Conservation (phyloP, 1,140 invertebrate genomes). For the Lamellibrachia luymesi region DNA sequence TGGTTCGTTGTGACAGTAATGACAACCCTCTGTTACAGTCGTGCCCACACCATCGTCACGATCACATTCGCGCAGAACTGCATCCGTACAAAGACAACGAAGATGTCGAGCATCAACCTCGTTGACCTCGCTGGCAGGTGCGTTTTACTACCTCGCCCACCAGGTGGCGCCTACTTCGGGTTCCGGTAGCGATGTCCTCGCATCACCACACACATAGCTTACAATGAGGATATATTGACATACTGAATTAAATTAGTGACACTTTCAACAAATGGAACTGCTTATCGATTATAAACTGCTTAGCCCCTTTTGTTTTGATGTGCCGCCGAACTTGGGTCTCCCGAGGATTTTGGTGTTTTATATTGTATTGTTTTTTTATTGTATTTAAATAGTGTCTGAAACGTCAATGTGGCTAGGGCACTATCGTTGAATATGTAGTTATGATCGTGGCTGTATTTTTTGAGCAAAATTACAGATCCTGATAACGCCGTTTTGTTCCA, state of each 20-base stretch:
- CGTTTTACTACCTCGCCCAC: background rate
- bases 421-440: no score
- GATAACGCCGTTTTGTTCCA: background rate
- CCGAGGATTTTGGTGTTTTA: no score
- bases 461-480: background rate
- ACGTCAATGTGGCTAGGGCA: no score
- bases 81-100: constrained; percentile 59
- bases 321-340: no score
- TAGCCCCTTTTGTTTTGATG: no score
- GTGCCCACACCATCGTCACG: constrained; percentile 64
- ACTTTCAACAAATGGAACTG: no score
- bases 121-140: constrained; percentile 65
- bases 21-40: constrained; percentile 28
- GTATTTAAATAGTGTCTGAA: no score
- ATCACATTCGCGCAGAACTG: constrained; percentile 61
- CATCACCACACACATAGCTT: no score
- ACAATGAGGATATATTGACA: no score
- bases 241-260: no score
- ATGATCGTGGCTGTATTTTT: background rate
- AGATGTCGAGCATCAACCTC: constrained; percentile 62
- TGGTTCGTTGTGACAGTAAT: background rate
- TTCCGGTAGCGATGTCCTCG: background rate
- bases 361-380: no score
- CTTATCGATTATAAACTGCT: no score
- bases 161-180: background rate